These are phyloP conservation scores for Ficedula albicollis DNA, from an alignment of 2,797 vertebrate species.

Conservation along the genomic window DNA sequence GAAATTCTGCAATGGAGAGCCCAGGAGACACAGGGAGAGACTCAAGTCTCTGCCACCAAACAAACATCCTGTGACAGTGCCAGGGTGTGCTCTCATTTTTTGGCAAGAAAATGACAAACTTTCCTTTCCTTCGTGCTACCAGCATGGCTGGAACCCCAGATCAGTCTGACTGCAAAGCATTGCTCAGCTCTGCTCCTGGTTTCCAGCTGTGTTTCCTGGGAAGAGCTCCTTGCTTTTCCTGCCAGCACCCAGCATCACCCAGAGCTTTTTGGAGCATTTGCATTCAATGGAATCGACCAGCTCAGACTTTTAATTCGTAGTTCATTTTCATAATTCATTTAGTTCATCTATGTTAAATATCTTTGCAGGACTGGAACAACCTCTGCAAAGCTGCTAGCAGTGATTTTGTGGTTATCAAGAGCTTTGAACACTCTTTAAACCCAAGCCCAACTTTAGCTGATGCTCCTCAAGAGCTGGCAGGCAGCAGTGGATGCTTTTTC, in stretches of 20 bases:
- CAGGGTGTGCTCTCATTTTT: not conserved
- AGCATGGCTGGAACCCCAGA: not conserved
- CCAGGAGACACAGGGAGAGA: not conserved
- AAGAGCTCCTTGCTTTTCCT: not conserved
- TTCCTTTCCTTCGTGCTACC: not conserved
- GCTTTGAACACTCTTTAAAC: not conserved
- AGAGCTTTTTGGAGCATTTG: not conserved
- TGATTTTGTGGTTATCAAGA: not conserved
- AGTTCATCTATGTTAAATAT: not conserved
- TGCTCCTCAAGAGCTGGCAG: not conserved
- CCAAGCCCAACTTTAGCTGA: not conserved
- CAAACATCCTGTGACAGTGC: rapidly evolving
- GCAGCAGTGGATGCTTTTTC: not conserved
- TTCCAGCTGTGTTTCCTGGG: not conserved
- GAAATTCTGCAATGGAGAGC: not conserved
- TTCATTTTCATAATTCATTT: not conserved
- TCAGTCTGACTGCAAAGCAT: not conserved
- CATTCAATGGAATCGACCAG: not conserved
- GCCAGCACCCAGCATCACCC: not conserved
- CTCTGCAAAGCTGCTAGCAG: not conserved
- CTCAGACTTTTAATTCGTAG: not conserved
- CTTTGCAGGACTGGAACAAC: not conserved
- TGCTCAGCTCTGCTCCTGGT: not conserved
- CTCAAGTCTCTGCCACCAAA: not conserved
- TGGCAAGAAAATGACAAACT: not conserved